phyloP scores from a whole-genome alignment of 2,888 invertebrate species.

The Drosophila robusta region DNA sequence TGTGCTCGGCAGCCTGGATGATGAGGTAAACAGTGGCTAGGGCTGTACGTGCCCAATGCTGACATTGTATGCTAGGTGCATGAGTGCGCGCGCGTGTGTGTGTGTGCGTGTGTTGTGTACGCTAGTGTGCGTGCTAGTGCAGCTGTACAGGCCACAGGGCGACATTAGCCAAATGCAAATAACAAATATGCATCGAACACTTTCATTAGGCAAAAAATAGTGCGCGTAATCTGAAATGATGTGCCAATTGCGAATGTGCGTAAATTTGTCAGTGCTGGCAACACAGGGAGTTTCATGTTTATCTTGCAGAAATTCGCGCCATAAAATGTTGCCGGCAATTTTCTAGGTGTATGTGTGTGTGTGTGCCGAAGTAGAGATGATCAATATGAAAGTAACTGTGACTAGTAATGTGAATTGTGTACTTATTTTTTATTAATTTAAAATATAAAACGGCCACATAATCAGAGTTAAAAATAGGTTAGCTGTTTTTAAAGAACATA shows the following conservation, averaged over 20 bases:
- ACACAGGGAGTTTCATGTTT: slow-evolving; percentile 53
- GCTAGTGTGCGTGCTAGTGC: slow-evolving; percentile 18
- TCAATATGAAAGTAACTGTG: slow-evolving; percentile 16
- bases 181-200: slow-evolving; percentile 3
- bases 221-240: background rate
- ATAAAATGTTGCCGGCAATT: slow-evolving; percentile 67
- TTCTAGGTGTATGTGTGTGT: slow-evolving; percentile 14
- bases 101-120: slow-evolving; percentile 13
- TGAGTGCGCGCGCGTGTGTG: slow-evolving; percentile 21
- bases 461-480: too few species aligned
- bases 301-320: slow-evolving; percentile 59
- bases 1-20: slow-evolving; percentile 91
- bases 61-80: slow-evolving; percentile 37
- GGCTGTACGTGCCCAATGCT: slow-evolving; percentile 37
- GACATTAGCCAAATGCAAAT: slow-evolving; percentile 7
- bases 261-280: slow-evolving; percentile 1
- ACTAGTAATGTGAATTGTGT: background rate
- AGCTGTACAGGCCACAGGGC: slow-evolving; percentile 43
- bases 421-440: background rate
- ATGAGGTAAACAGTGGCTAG: slow-evolving; percentile 86
- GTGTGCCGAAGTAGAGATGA: slow-evolving; percentile 36
- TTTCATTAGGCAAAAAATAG: background rate
- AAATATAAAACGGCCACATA: too few species aligned
- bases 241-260: background rate
- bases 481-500: too few species aligned